Base-by-base conservation (phyloP, 2,888 invertebrate species). In the Neocrepidodera transversa region DNA sequence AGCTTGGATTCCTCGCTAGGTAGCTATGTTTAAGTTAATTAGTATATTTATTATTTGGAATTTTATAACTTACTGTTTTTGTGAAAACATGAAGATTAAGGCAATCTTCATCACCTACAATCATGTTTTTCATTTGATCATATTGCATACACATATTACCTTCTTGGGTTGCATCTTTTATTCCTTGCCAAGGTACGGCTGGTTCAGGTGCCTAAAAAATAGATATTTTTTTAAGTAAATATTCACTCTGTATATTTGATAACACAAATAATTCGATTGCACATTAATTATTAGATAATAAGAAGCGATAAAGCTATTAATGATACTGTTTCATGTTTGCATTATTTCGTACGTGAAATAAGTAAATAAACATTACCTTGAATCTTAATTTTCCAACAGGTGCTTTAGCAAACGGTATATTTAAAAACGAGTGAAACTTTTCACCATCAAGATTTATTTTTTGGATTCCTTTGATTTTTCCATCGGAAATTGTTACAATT, bases 371-470 rank as follows among this genome's bases (percentile, higher is more conserved):
- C n/a, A n/a, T 66, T 71, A 79, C 79, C 72, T 76, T 74, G 68
- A 78, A 78, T 67, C 79, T 67, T 11, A 78, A 67, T 7, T 72
- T 60, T 23, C 76, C 76, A 23, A 78, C 20, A 1, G 79, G 79
- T 14, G 79, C 74, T 67, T 76, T 72, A 2, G 74, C 79, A 52
- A 76, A 80, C 0, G 79, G 79, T 42, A 79, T 76, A n/a, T 78
- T 77, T 51, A 73, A 70, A 60, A 79, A 79, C 61, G 74, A 71
- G 52, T 71, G 71, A 63, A 70, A 77, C 47, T 63, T 58, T 17
- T 68, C 68, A n/a, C 74, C 76, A 10, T 69, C 57, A 16, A 64
- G 63, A 63, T 76, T 70, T n/a, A 52, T 58, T 7, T 60, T 64
- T 6, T 70, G 53, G 60, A 61, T 69, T 18, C 78, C 78, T 38